Percentiles rank a stretch among this genome's conserved stretches.
phyloP scores from a whole-genome alignment of 2,797 vertebrate genomes.

The Neosilurus mollespiculum region DNA sequence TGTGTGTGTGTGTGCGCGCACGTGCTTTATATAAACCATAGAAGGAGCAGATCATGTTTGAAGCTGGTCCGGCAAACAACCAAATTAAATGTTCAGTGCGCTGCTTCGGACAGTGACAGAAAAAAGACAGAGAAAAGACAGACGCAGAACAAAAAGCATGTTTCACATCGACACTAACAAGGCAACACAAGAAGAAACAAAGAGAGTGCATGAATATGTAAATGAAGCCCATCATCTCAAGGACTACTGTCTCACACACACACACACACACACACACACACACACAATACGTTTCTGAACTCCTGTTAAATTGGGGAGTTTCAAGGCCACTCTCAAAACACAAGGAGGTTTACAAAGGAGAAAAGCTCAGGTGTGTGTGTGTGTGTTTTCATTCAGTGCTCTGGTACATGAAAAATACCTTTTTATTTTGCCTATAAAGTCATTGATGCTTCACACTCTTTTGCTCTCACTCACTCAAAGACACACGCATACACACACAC shows the following conservation, averaged over 20 bases:
- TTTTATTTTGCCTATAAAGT: constrained; percentile 40
- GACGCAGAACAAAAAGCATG: constrained; percentile 14
- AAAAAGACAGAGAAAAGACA: constrained; percentile 1
- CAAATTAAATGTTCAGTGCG: constrained; percentile 12
- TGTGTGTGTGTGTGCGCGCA: neutral
- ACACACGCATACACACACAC: neutral
- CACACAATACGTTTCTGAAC: constrained; percentile 39
- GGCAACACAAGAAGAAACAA: constrained; percentile 17
- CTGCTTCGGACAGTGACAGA: neutral
- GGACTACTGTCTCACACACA: constrained; percentile 11
- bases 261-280: neutral
- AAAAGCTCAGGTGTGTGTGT: constrained; percentile 31
- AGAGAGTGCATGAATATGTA: constrained; percentile 45
- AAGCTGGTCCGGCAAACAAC: constrained; percentile 8
- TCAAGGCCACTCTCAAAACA: constrained; percentile 46
- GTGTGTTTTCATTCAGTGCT: neutral
- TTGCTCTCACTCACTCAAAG: neutral
- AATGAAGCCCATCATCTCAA: constrained; percentile 51
- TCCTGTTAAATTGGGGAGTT: constrained; percentile 42
- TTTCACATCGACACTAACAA: constrained; percentile 25
- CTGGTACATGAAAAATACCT: constrained; percentile 20
- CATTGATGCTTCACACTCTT: constrained; percentile 1
- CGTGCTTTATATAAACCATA: constrained; percentile 2
- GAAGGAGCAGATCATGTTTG: constrained; percentile 3
- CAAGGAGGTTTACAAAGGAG: constrained; percentile 29